Base-by-base conservation (phyloP, 2,113 vertebrate species). In the Engraulis encrasicolus region DNA sequence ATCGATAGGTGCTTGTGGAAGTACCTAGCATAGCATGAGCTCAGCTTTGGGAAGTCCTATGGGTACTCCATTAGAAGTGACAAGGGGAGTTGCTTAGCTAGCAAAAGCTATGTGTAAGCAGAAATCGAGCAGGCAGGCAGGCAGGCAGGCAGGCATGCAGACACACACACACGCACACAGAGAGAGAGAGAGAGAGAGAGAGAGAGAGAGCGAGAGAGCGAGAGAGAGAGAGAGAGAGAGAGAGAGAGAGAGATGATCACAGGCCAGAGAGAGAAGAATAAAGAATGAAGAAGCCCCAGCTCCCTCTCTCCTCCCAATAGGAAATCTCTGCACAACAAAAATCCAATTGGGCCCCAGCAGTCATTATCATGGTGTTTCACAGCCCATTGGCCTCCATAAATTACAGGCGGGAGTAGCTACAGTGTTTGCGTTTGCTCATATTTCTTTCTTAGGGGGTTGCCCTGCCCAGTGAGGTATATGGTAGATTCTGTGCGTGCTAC, bases 311-410 rank as follows among this genome's bases (percentile, higher is more conserved):
- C 12, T 31, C n/a, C 27, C 12, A 34, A 74, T 74, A 74, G 66
- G 66, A 74, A 74, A 34, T 74, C 11, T 12, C 66, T 50, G 66
- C 79, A 81, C 58, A 38, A 81, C 58, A 38, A 45, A 86, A 80
- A 80, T 40, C 49, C 23, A 77, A 66, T 37, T 78, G 81, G 81
- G 23, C 27, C 78, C 66, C 79, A 61, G 31, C 40, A 78, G 50
- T 77, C 58, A 87, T 87, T 61, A 40, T 86, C 82, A 85, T 20
- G 78, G 71, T 78, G 83, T 91, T 89, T 89, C 80, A 83, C 84
- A 84, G 82, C 49, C 78, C 79, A 79, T 17, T 79, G 81, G 45
- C 27, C 6, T 79, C 48, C 78, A 78, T 52, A 49, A 78, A 81
- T 81, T 80, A 45, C 54, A 37, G 23, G 48, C 12, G 2, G 34